Evolutionary conservation across 2,113 vertebrate genomes (phyloP).

Genomic region (Paratilapia polleni): DNA sequence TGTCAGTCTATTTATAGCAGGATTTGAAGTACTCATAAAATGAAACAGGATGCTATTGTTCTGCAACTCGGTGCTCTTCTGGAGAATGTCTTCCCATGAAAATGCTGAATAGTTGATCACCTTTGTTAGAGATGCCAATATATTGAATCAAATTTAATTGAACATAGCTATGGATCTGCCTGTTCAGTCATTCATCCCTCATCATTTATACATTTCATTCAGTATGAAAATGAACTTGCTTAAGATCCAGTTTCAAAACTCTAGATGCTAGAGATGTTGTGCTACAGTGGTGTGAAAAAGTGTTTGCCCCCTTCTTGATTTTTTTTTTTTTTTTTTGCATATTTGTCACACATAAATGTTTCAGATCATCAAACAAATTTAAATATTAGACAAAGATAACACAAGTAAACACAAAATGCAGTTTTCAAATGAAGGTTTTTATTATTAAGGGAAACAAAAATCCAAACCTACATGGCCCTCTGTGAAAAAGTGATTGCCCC

Average conservation of each 20-base stretch:
- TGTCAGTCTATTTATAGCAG: slow-evolving; percentile 63
- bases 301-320: too few species aligned
- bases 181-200: neutral
- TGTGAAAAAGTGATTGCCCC: too few species aligned
- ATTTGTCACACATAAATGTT: too few species aligned
- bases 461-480: too few species aligned
- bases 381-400: too few species aligned
- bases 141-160: neutral
- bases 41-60: slow-evolving; percentile 44
- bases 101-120: neutral
- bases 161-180: neutral
- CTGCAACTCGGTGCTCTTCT: neutral
- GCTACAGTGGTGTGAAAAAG: too few species aligned
- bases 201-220: neutral
- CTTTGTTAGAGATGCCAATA: neutral
- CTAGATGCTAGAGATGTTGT: too few species aligned
- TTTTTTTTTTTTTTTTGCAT: too few species aligned
- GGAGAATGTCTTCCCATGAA: neutral
- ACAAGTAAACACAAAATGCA: too few species aligned
- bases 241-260: neutral
- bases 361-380: too few species aligned
- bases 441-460: too few species aligned
- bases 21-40: slow-evolving; percentile 42
- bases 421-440: too few species aligned
- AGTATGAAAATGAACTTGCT: neutral